phyloP scores from a whole-genome alignment of 1,140 invertebrate species.

The Apis cerana region DNA sequence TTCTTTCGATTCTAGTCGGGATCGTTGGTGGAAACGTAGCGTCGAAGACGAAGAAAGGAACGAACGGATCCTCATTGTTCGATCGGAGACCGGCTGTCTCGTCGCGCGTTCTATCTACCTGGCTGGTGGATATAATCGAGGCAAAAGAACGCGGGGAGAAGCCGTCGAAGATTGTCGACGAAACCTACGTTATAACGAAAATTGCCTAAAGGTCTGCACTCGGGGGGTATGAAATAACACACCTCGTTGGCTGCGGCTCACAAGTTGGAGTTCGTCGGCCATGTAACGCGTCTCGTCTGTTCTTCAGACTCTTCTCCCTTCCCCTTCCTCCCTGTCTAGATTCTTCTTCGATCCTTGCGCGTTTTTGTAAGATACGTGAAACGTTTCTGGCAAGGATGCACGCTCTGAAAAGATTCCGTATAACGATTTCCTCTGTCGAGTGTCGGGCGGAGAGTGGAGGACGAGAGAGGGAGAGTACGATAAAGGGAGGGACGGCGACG shows the following conservation, averaged over 20 bases:
- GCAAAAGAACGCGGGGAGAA: slow-evolving; percentile 45
- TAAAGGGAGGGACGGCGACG: background rate
- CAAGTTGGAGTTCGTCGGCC: background rate
- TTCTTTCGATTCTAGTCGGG: background rate
- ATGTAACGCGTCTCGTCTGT: background rate
- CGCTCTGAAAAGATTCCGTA: slow-evolving; percentile 18
- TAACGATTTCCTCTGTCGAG: slow-evolving; percentile 39
- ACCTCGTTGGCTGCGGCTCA: slow-evolving; percentile 27
- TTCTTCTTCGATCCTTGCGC: background rate
- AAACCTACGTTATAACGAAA: slow-evolving; percentile 55
- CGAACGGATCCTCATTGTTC: slow-evolving; percentile 16
- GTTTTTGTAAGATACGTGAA: background rate
- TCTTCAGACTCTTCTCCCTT: background rate
- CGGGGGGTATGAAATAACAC: slow-evolving; percentile 62
- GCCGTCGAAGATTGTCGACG: slow-evolving; percentile 51
- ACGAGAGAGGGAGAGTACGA: background rate
- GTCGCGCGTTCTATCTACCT: slow-evolving; percentile 6
- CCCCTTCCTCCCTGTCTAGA: background rate
- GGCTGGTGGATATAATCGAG: slow-evolving; percentile 42
- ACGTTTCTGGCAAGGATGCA: background rate
- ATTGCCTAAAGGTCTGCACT: slow-evolving; percentile 49
- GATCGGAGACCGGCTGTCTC: background rate
- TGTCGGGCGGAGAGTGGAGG: background rate
- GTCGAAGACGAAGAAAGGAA: background rate
- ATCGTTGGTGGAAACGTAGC: background rate